phyloP scores from a whole-genome alignment of 2,113 vertebrate species.

The Sialia sialis region DNA sequence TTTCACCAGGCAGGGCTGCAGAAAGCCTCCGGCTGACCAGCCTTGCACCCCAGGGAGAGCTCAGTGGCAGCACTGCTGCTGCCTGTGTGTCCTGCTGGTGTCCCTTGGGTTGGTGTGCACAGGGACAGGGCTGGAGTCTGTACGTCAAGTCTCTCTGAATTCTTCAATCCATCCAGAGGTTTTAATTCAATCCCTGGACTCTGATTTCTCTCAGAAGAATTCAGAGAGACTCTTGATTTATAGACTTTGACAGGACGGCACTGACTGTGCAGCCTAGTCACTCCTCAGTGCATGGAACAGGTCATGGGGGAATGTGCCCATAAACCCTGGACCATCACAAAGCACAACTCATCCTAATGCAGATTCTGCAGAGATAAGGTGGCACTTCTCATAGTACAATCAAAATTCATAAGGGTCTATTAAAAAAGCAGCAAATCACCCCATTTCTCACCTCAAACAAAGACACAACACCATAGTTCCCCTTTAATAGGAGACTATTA shows the following conservation, averaged over 20 bases:
- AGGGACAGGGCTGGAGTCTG: background rate
- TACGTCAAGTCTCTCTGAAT: too few species aligned
- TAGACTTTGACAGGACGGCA: too few species aligned
- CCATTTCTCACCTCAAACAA: background rate
- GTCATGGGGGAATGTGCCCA: background rate
- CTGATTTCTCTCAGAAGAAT: too few species aligned
- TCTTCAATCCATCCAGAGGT: too few species aligned
- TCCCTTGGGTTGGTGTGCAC: rapidly evolving
- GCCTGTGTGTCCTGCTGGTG: background rate
- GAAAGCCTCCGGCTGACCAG: background rate
- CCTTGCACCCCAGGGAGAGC: background rate
- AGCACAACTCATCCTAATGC: rapidly evolving
- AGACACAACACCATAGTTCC: background rate
- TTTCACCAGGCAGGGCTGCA: background rate
- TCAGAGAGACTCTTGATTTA: too few species aligned
- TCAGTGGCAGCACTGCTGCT: background rate
- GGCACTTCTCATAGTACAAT: background rate
- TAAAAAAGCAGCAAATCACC: background rate
- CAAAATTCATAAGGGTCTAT: background rate
- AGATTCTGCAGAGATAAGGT: background rate
- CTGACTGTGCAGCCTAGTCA: background rate
- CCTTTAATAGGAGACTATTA: background rate
- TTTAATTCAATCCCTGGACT: too few species aligned
- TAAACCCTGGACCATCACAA: rapidly evolving
- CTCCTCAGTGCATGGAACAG: background rate